Conservation (phyloP, 1,140 invertebrate species). For the Pseudomyrmex flavicornis region DNA sequence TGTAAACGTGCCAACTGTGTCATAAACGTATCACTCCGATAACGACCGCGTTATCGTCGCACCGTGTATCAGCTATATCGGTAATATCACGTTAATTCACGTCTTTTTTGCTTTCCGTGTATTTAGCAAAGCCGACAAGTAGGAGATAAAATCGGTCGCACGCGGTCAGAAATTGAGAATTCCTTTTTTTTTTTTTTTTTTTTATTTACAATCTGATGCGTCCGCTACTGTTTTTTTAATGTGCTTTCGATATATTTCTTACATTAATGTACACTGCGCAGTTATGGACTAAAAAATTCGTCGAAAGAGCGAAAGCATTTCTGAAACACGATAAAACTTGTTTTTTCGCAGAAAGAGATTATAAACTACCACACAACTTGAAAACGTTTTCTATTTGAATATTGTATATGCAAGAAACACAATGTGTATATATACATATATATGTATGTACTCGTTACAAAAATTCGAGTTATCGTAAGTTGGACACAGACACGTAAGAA, state of each 20-base stretch:
- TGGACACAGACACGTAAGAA: background rate
- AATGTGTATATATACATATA: too few species aligned
- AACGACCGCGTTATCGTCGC: conserved; percentile 50
- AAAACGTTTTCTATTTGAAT: background rate
- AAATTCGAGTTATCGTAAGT: conserved; percentile 5
- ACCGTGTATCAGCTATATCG: conserved; percentile 45
- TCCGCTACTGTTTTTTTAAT: conserved; percentile 49
- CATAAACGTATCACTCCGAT: conserved; percentile 38
- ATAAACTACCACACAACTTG: too few species aligned
- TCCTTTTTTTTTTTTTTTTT: background rate
- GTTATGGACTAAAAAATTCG: background rate
- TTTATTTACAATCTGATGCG: background rate
- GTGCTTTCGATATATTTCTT: conserved; percentile 14
- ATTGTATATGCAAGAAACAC: too few species aligned
- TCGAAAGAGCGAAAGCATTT: conserved; percentile 3
- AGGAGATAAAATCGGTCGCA: conserved; percentile 43
- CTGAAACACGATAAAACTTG: too few species aligned
- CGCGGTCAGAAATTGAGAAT: conserved; percentile 6
- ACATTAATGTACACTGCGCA: background rate
- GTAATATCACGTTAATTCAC: conserved; percentile 36
- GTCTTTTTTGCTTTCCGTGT: background rate
- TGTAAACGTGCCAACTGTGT: conserved; percentile 19
- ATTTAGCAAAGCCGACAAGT: conserved; percentile 15
- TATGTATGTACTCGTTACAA: too few species aligned
- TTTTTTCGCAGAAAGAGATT: background rate